Evolutionary conservation across 2,888 invertebrate genomes (phyloP), one percentile per base, ranked within the genome.

Genomic region (Troides oblongomaculatus): DNA sequence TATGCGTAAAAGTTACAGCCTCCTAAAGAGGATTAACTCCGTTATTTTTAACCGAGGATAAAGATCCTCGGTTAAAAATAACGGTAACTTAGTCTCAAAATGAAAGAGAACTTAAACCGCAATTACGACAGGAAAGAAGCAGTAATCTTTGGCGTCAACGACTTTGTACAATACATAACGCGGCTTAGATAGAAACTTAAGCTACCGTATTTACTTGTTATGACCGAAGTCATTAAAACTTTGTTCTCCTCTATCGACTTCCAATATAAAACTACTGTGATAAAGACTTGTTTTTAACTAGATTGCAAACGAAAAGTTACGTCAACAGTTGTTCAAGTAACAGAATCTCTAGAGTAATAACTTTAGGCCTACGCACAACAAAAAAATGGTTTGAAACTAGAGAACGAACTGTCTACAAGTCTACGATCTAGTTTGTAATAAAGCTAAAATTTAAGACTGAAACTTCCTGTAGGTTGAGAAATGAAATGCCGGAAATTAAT

Each of bases 141-240:
- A n/a, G 53, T 53, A 53, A 53, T n/a, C 53, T 53, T 4, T 3
- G 53, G 8, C 0, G 53, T n/a, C 18, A n/a, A 53, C 53, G 53
- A 53, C 18, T 53, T n/a, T n/a, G 53, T n/a, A n/a, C n/a, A n/a
- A 53, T n/a, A n/a, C 53, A 1, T 53, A 18, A 21, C 23, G 10
- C 12, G 58, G 58, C 23, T 25, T 58, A 58, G 25, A 53, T 53
- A 53, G 53, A n/a, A 53, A 18, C 53, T 53, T 12, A 53, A 53
- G 53, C 53, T 53, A n/a, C 53, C 53, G 53, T 53, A 53, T 53
- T 53, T 53, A 53, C 53, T 5, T 53, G 53, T 53, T 53, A n/a
- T 25, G 23, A 14, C 18, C n/a, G 21, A 67, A 67, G n/a, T 39
- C 56, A 62, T 62, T 61, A 53, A 62, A 66, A 66, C 66, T 61